Percentiles rank a stretch among this genome's conserved stretches.
These are phyloP conservation scores for Atta cephalotes DNA, from an alignment of 1,140 invertebrate species.

Conservation along the genomic window DNA sequence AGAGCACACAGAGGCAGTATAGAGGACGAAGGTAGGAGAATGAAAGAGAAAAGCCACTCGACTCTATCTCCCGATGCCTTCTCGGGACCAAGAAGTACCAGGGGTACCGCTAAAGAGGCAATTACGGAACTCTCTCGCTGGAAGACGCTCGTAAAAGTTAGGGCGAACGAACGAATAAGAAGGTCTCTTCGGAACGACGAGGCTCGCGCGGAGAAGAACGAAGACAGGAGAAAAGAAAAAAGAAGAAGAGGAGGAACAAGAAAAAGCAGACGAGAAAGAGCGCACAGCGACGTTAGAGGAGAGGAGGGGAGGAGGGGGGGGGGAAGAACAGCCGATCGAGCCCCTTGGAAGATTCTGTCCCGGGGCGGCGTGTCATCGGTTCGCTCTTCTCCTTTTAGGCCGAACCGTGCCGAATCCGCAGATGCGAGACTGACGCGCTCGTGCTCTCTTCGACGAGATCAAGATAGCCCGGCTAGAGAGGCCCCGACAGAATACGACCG, in stretches of 20 bases:
- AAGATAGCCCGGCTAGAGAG: constrained; percentile 66
- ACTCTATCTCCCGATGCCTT: constrained; percentile 66
- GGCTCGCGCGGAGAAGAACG: constrained; percentile 49
- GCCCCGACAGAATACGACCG: constrained; percentile 57
- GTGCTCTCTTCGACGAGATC: constrained; percentile 68
- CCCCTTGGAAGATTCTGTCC: constrained; percentile 71
- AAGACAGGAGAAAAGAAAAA: constrained; percentile 45
- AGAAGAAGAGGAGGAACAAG: constrained; percentile 46
- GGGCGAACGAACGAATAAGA: constrained; percentile 72
- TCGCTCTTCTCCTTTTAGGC: constrained; percentile 68
- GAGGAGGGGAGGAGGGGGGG: neutral
- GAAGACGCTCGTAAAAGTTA: constrained; percentile 77
- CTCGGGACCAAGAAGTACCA: constrained; percentile 55
- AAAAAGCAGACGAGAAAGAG: constrained; percentile 62
- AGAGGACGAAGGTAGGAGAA: neutral
- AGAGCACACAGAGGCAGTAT: neutral
- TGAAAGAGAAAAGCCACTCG: constrained; percentile 70
- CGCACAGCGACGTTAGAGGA: constrained; percentile 28
- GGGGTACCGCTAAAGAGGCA: constrained; percentile 77
- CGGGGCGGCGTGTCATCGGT: constrained; percentile 70
- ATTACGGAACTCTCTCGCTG: constrained; percentile 74
- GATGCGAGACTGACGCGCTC: constrained; percentile 74
- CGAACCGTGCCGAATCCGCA: constrained; percentile 78
- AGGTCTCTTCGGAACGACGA: constrained; percentile 68
- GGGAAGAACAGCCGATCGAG: constrained; percentile 58